Evolutionary conservation across 2,797 vertebrate species (phyloP).

Genomic region (Mus caroli): DNA sequence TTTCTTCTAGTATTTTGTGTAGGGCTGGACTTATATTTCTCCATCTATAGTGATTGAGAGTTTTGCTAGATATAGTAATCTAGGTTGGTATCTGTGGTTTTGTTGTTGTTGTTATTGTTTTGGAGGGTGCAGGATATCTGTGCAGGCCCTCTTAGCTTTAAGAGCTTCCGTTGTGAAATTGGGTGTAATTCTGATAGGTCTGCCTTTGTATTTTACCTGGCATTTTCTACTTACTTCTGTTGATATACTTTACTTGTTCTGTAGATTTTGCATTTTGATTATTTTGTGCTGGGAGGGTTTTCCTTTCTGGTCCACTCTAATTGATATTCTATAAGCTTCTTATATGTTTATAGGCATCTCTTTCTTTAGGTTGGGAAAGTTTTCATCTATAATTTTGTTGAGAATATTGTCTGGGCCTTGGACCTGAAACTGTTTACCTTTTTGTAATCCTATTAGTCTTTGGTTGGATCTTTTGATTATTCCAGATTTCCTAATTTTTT

Average conservation of each 20-base stretch:
- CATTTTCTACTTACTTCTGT: neutral
- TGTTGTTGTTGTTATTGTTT: too few relatives aligned
- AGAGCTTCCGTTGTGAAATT: neutral
- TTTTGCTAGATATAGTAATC: too few relatives aligned
- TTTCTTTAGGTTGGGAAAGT: neutral
- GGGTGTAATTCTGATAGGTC: neutral
- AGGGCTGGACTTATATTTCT: neutral
- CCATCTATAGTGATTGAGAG: too few relatives aligned
- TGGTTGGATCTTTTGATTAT: too few relatives aligned
- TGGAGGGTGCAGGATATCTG: too few relatives aligned
- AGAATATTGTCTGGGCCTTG: neutral
- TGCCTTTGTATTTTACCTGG: too few relatives aligned
- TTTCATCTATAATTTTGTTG: neutral
- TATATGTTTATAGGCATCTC: neutral
- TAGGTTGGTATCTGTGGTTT: too few relatives aligned
- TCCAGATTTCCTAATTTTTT: too few relatives aligned
- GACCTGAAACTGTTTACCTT: neutral
- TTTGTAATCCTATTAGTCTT: neutral
- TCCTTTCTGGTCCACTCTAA: neutral
- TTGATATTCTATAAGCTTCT: neutral
- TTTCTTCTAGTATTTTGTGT: neutral
- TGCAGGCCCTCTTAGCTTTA: too few relatives aligned
- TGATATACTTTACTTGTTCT: neutral
- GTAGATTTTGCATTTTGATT: neutral
- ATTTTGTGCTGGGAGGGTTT: neutral